Base-by-base conservation (phyloP, 2,797 vertebrate species). In the Australoheros facetus region DNA sequence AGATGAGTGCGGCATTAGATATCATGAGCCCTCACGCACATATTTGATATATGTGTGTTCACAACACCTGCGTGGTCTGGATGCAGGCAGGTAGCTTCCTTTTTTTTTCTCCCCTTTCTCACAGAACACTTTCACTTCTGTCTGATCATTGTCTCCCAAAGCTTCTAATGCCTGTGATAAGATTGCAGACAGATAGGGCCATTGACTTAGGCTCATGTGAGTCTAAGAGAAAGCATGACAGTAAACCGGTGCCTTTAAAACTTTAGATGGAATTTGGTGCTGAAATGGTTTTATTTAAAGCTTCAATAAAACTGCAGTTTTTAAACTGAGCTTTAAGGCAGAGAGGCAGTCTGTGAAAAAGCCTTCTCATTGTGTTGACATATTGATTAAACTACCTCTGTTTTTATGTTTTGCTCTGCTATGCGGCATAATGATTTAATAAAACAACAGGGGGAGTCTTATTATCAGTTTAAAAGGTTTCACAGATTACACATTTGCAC, bases 231-330 rank as follows among this genome's bases (percentile, higher is more conserved):
- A 81, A 81, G 77, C 60, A 66, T 77, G 21, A 85, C 80, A 80
- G 74, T 74, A 76, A 80, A 82, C 76, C 56, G 8, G 34, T 51
- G 62, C 70, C 71, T 88, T 85, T 17, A 80, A 58, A 85, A 82
- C 75, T 80, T 87, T 66, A 69, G 80, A 87, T 73, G 87, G 73
- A 77, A 77, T 73, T 56, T 57, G 53, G 21, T 30, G 13, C 51
- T 66, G 74, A 78, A 72, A 32, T 37, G 62, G 64, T 87, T 89
- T 83, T 74, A 75, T 83, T 59, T 73, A 42, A 87, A 77, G 53
- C 76, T 79, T 85, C 66, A 71, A 32, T 86, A 72, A 75, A 77
- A 83, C 10, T 30, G 6, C 39, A 30, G 70, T 26, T 80, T 37
- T 73, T 54, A 56, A 51, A 62, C 51, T 45, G 34, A 72, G 75